Conservation (phyloP, 2,797 vertebrate genomes). For the Hylomyscus alleni region DNA sequence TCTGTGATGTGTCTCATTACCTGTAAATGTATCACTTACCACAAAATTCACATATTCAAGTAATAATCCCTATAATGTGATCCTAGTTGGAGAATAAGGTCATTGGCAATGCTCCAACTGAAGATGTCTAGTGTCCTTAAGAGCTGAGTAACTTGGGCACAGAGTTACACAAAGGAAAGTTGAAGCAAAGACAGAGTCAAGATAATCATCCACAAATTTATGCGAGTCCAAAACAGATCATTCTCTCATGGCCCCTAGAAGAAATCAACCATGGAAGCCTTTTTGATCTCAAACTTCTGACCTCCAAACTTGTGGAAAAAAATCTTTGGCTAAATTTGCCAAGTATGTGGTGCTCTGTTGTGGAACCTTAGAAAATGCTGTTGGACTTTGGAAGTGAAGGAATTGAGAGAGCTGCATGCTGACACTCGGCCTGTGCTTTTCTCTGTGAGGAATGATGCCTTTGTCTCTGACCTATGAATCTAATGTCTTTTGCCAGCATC, state of each 20-base stretch:
- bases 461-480: neutral
- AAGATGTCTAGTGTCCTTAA: neutral
- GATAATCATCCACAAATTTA: neutral
- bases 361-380: neutral
- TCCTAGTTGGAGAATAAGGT: neutral
- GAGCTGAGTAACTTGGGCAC: neutral
- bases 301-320: neutral
- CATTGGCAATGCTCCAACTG: neutral
- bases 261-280: neutral
- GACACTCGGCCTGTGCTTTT: neutral
- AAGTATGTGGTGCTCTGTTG: neutral
- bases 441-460: neutral
- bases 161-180: neutral
- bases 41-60: neutral
- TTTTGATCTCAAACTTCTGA: neutral
- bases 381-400: neutral
- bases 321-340: neutral
- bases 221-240: neutral
- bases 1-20: neutral
- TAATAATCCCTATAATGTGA: neutral
- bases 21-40: neutral
- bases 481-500: neutral
- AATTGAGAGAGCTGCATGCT: neutral
- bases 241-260: neutral
- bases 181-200: slow-evolving; percentile 4